These are phyloP conservation scores for Drosophila barbarae DNA, from an alignment of 2,888 invertebrate genomes.

Conservation along the genomic window DNA sequence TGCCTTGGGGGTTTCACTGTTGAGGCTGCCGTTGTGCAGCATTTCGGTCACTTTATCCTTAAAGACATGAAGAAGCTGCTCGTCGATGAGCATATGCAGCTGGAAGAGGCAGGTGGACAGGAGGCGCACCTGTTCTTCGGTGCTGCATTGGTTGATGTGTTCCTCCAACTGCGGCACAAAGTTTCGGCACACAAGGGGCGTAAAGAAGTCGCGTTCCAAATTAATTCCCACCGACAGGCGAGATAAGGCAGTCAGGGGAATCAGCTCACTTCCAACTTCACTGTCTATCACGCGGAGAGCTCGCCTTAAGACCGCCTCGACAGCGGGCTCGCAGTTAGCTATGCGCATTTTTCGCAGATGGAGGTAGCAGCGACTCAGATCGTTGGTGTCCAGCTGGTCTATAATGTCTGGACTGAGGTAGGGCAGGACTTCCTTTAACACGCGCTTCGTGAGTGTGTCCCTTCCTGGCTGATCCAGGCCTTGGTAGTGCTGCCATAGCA, in stretches of 20 bases:
- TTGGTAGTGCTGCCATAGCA: constrained; percentile 63
- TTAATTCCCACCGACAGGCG: constrained; percentile 80
- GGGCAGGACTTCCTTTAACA: constrained; percentile 50
- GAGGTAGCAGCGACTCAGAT: constrained; percentile 79
- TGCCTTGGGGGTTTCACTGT: constrained; percentile 59
- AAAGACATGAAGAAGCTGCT: constrained; percentile 77
- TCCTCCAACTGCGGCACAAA: constrained; percentile 78
- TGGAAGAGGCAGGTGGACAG: constrained; percentile 80
- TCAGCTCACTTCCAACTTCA: constrained; percentile 46
- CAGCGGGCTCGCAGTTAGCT: constrained; percentile 64
- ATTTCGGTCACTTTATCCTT: constrained; percentile 76
- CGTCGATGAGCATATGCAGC: constrained; percentile 77
- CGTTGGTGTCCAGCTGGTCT: constrained; percentile 75
- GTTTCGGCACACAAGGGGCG: constrained; percentile 77
- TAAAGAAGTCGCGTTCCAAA: constrained; percentile 77
- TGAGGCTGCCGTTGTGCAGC: constrained; percentile 71
- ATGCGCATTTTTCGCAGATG: constrained; percentile 81
- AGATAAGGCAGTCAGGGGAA: constrained; percentile 78
- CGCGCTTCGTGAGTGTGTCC: constrained; percentile 12
- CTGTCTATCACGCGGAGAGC: constrained; percentile 66
- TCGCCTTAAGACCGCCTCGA: constrained; percentile 76
- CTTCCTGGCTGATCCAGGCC: constrained; percentile 9
- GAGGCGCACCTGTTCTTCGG: constrained; percentile 78
- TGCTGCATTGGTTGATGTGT: constrained; percentile 74
- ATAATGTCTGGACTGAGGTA: constrained; percentile 71